A percentile compares a stretch with the other conserved stretches of the same genome.
Conservation (phyloP, 2,888 invertebrate species). For the Thera britannica region DNA sequence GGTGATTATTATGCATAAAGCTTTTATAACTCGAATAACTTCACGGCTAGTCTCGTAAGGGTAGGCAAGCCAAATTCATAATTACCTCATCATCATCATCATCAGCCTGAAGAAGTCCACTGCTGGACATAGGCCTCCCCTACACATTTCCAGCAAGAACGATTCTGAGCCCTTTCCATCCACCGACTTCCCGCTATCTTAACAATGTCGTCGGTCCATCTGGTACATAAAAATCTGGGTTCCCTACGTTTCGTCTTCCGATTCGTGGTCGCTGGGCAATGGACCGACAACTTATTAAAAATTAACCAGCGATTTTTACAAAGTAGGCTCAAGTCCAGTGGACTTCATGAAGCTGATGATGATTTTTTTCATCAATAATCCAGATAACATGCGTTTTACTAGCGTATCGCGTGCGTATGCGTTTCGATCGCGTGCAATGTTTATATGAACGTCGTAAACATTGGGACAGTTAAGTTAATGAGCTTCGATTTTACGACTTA, state of each 20-base stretch:
- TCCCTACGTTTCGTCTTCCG: too few species aligned
- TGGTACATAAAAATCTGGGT: too few species aligned
- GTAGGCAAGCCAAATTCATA: not conserved
- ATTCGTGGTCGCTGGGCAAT: too few species aligned
- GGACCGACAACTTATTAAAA: too few species aligned
- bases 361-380: not conserved
- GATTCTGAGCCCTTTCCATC: too few species aligned
- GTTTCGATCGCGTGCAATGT: constrained; percentile 29
- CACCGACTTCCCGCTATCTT: too few species aligned
- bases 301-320: not conserved
- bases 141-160: too few species aligned
- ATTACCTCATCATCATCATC: not conserved
- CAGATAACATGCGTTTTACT: not conserved
- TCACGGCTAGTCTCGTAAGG: constrained; percentile 3
- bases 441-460: constrained; percentile 24
- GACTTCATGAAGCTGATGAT: too few species aligned
- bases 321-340: too few species aligned
- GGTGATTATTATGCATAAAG: constrained; percentile 25
- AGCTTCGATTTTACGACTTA: constrained; percentile 24
- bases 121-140: too few species aligned
- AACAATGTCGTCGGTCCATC: not conserved
- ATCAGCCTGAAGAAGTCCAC: too few species aligned
- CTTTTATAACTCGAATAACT: constrained; percentile 13
- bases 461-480: constrained; percentile 23
- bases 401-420: constrained; percentile 30